Evolutionary conservation across 2,113 vertebrate species (phyloP).

Genomic region (Mungos mungo): DNA sequence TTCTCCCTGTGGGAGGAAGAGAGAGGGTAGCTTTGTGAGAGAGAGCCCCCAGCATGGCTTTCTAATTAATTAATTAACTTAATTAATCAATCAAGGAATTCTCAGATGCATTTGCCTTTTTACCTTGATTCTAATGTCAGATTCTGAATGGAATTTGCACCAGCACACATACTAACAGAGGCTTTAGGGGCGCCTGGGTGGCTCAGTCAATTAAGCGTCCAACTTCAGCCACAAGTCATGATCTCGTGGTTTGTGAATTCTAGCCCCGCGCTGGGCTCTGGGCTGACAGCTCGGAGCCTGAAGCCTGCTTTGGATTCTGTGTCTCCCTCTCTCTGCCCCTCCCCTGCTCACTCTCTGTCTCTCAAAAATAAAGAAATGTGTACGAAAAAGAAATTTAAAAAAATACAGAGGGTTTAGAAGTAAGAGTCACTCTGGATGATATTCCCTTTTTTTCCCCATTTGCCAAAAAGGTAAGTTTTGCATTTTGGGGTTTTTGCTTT

Average conservation of each 20-base stretch:
- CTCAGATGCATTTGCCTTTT: conserved; percentile 23
- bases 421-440: neutral
- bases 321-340: too few relatives aligned
- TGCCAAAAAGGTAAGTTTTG: neutral
- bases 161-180: neutral
- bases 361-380: too few relatives aligned
- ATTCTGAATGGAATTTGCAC: conserved; percentile 40
- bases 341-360: too few relatives aligned
- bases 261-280: too few relatives aligned
- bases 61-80: too few relatives aligned
- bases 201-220: too few relatives aligned
- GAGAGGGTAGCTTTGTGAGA: neutral
- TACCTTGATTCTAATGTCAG: conserved; percentile 57
- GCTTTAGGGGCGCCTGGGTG: neutral
- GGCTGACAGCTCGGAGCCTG: too few relatives aligned
- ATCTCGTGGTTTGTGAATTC: too few relatives aligned
- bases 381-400: too few relatives aligned
- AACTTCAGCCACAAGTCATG: too few relatives aligned
- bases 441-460: neutral
- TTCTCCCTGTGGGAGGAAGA: neutral
- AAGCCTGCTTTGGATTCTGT: too few relatives aligned
- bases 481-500: neutral
- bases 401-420: neutral
- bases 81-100: neutral
- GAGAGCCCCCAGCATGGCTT: neutral